Base-by-base conservation (phyloP, 1,140 invertebrate species). In the Drosophila suzukii region DNA sequence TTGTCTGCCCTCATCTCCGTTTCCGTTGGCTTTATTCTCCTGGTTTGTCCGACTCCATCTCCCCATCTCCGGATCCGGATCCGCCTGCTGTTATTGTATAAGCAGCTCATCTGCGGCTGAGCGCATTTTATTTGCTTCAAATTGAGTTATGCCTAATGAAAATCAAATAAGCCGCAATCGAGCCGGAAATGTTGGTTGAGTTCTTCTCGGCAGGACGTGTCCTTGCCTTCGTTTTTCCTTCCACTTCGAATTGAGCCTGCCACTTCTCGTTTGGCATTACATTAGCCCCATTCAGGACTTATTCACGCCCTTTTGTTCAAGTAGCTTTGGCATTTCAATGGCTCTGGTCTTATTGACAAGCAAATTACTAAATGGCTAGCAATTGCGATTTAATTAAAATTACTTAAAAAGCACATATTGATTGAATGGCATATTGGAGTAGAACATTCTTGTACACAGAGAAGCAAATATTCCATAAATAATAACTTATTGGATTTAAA, bases 141-240 rank as follows among this genome's bases (percentile, higher is more conserved):
- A 89, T 89, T 89, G 84, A 89, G 84, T 89, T 89, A 89, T 89
- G 85, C 84, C 84, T 89, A 89, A 89, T 89, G 84, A 89, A 89
- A 89, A 89, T 89, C 84, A 89, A 89, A 89, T 89, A 89, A 89
- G 84, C 85, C 84, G 58, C 84, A 89, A 89, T 89, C 84, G 85
- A 89, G 84, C 77, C 84, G 84, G 84, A 89, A 89, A 78, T 75
- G 84, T 68, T 76, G 73, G 50, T 56, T 27, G 57, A 60, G 70
- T 66, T 47, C 47, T 59, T 41, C 50, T 32, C 55, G 53, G 39
- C 49, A 32, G 54, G 15, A 56, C 67, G 32, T 78, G 55, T 54
- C 50, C 57, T 53, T 70, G 51, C 50, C 51, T 27, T n/a, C 41
- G n/a, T 43, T 34, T 13, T 34, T 24, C 32, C 32, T 0, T 1